Evolutionary conservation across 2,797 vertebrate species (phyloP).

Genomic region (Malurus splendens): DNA sequence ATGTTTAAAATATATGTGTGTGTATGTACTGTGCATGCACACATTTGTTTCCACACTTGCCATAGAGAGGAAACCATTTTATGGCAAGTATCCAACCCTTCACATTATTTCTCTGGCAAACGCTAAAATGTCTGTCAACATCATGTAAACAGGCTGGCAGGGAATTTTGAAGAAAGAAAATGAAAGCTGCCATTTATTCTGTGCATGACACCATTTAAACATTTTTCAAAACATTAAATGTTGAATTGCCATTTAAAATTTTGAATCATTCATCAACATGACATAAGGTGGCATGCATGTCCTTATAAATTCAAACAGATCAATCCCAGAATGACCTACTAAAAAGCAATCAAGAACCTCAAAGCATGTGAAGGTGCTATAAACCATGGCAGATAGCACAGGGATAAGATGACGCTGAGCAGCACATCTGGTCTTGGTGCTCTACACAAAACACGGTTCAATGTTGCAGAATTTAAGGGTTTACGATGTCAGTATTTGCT

Average conservation of each 20-base stretch:
- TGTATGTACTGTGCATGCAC: slow-evolving; percentile 20
- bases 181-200: slow-evolving; percentile 64
- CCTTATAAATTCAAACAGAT: slow-evolving; percentile 54
- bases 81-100: slow-evolving; percentile 52
- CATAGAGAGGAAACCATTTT: slow-evolving; percentile 49
- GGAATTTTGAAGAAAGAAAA: slow-evolving; percentile 60
- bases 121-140: slow-evolving; percentile 57
- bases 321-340: slow-evolving; percentile 44
- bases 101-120: slow-evolving; percentile 65
- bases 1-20: slow-evolving; percentile 19
- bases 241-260: slow-evolving; percentile 58
- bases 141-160: slow-evolving; percentile 46
- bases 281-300: slow-evolving; percentile 33
- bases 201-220: slow-evolving; percentile 50
- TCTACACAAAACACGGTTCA: neutral
- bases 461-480: neutral
- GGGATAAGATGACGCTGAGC: neutral
- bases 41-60: slow-evolving; percentile 52
- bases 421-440: neutral
- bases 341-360: slow-evolving; percentile 41
- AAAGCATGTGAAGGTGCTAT: slow-evolving; percentile 31
- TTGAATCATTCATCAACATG: slow-evolving; percentile 43
- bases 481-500: neutral
- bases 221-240: slow-evolving; percentile 53
- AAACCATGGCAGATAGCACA: slow-evolving; percentile 13